Evolutionary conservation across 2,113 vertebrate genomes (phyloP).

Genomic region (Chamaea fasciata): DNA sequence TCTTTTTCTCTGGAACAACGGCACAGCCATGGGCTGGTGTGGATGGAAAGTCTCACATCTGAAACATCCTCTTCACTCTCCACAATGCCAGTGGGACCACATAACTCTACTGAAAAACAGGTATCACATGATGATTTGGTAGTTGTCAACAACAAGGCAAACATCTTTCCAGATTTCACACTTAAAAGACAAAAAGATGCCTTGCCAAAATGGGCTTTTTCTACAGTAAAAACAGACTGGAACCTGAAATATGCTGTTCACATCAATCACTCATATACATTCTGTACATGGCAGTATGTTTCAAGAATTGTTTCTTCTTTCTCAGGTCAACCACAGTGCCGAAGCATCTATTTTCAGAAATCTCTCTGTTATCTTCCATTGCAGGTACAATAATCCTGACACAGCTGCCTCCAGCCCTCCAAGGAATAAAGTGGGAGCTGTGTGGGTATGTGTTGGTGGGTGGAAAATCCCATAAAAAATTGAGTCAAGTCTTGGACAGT

Average conservation of each 20-base stretch:
- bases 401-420: background rate
- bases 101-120: constrained; percentile 39
- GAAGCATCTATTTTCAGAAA: background rate
- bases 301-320: background rate
- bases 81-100: background rate
- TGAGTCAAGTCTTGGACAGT: background rate
- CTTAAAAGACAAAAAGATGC: background rate
- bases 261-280: background rate
- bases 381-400: background rate
- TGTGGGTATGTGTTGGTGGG: background rate
- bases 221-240: background rate
- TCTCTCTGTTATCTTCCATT: background rate
- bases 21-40: background rate
- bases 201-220: background rate
- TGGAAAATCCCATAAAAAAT: constrained; percentile 8
- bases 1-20: background rate
- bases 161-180: background rate
- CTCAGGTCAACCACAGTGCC: background rate
- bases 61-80: background rate
- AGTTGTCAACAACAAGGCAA: background rate
- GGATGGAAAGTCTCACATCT: constrained; percentile 5
- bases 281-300: background rate
- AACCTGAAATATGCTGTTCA: background rate
- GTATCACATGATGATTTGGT: constrained; percentile 41
- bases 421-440: background rate